A percentile compares a stretch with the other conserved stretches of the same genome.
These are phyloP conservation scores for Ammodytes dubius DNA, from an alignment of 2,113 vertebrate species.

Conservation along the genomic window DNA sequence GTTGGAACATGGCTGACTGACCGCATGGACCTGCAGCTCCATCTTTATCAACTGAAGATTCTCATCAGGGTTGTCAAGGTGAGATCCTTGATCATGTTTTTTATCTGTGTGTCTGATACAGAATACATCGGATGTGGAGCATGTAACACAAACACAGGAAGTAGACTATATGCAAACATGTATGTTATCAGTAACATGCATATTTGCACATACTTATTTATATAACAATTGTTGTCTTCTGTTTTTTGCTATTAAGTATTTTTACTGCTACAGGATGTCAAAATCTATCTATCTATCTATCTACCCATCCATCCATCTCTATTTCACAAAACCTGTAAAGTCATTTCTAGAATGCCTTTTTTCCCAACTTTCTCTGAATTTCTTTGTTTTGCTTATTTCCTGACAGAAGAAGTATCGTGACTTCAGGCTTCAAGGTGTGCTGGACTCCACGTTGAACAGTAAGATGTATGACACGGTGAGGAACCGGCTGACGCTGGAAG, in stretches of 20 bases:
- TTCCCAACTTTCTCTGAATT: not conserved
- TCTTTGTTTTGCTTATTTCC: conserved; percentile 19
- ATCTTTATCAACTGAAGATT: conserved; percentile 98
- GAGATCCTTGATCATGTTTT: conserved; percentile 9
- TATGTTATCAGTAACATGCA: too few species aligned
- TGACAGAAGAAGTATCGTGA: conserved; percentile 97
- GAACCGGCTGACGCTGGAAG: conserved; percentile 95
- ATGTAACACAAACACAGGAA: too few species aligned
- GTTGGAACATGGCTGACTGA: conserved; percentile 97
- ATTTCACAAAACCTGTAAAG: not conserved
- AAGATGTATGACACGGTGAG: conserved; percentile 99
- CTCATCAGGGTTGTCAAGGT: conserved; percentile 98
- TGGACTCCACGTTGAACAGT: conserved; percentile 98
- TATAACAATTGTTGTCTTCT: too few species aligned
- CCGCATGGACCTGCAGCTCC: conserved; percentile 98
- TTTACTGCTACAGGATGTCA: too few species aligned
- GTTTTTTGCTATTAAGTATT: too few species aligned
- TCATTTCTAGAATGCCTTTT: not conserved
- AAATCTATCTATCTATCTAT: too few species aligned
- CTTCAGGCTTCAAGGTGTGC: conserved; percentile 98
- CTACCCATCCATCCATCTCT: not conserved
- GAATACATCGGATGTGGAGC: too few species aligned
- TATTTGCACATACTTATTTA: too few species aligned
- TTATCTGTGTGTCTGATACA: too few species aligned
- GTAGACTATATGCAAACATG: too few species aligned